Percentiles rank a stretch among this genome's conserved stretches.
Conservation (phyloP, 2,113 vertebrate genomes). For the Larimichthys polyactis region DNA sequence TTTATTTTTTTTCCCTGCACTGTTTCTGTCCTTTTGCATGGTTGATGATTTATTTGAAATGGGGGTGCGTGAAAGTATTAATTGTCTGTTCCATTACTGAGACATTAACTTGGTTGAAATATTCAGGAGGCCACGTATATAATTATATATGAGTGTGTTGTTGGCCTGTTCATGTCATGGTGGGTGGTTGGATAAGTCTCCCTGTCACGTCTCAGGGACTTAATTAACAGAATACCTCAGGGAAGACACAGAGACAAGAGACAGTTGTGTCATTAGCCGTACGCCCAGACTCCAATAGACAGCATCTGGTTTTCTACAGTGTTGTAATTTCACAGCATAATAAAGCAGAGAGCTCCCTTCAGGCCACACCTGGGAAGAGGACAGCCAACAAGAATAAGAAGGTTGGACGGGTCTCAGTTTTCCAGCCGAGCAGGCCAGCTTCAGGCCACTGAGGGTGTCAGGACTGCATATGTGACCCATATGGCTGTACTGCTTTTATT, state of each 20-base stretch:
- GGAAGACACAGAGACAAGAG: constrained; percentile 64
- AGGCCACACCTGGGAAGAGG: constrained; percentile 60
- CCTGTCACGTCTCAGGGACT: constrained; percentile 66
- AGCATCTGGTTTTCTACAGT: constrained; percentile 60
- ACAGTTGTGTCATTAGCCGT: constrained; percentile 73
- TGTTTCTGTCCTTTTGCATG: not conserved
- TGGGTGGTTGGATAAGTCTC: constrained; percentile 50
- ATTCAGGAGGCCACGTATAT: constrained; percentile 8
- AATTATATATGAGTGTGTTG: constrained; percentile 17
- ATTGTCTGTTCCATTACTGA: constrained; percentile 12
- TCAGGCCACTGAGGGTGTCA: constrained; percentile 10
- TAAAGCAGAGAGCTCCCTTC: constrained; percentile 57
- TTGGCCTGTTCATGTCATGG: constrained; percentile 22
- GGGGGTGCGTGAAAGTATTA: constrained; percentile 5
- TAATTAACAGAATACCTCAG: constrained; percentile 80
- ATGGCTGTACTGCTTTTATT: constrained; percentile 16
- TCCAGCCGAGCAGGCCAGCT: constrained; percentile 36
- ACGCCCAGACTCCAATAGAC: constrained; percentile 51
- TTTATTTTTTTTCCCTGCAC: not conserved
- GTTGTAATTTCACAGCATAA: constrained; percentile 66
- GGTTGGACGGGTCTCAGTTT: constrained; percentile 38
- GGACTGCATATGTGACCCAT: constrained; percentile 23
- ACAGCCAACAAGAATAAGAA: constrained; percentile 40
- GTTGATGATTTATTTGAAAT: not conserved
- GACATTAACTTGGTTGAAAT: constrained; percentile 16